Evolutionary conservation across 2,797 vertebrate species (phyloP).

Genomic region (Molossus alvarezi): DNA sequence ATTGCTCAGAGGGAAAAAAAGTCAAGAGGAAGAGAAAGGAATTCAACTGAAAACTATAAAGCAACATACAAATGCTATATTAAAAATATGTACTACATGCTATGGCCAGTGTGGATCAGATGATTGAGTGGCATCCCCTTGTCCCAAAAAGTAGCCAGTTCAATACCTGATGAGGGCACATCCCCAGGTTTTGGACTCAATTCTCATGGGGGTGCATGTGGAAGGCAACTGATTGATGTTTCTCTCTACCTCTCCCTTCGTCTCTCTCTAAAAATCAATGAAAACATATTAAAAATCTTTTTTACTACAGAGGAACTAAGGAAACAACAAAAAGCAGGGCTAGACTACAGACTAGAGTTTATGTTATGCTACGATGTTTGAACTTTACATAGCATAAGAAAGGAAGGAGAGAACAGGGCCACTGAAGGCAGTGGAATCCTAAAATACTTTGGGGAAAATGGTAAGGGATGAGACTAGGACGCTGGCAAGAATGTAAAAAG

Average conservation of each 20-base stretch:
- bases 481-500: background rate
- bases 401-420: background rate
- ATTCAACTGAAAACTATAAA: constrained; percentile 41
- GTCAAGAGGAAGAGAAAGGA: background rate
- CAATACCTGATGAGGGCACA: background rate
- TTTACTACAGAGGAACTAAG: constrained; percentile 26
- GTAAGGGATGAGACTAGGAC: background rate
- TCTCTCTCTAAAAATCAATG: background rate
- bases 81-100: constrained; percentile 15
- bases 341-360: background rate
- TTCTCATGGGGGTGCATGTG: background rate
- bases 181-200: background rate
- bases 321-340: constrained; percentile 7
- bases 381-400: background rate
- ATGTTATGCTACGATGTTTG: background rate
- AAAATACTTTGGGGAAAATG: background rate
- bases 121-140: background rate
- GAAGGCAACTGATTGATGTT: background rate
- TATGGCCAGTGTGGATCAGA: background rate
- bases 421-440: background rate
- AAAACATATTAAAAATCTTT: background rate
- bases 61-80: background rate
- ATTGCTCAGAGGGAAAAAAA: background rate
- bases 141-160: background rate
- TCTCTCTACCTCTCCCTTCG: background rate